Evolutionary conservation across 2,113 vertebrate genomes (phyloP).

Genomic region (Pyxicephalus adspersus): DNA sequence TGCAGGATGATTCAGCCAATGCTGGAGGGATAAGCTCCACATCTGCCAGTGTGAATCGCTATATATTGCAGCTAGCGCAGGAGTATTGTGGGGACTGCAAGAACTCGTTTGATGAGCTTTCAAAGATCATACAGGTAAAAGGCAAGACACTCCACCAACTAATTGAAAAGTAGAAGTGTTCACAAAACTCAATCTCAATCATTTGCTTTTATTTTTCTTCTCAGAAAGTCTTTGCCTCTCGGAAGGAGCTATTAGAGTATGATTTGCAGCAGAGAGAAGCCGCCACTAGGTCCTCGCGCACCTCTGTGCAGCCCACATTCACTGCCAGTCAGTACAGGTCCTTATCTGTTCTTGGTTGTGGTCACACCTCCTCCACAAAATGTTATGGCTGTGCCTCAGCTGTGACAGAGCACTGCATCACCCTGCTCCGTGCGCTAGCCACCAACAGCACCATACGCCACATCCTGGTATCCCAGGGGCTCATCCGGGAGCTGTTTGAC

Average conservation of each 20-base stretch:
- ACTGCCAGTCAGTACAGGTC: constrained; percentile 96
- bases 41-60: constrained; percentile 94
- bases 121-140: constrained; percentile 96
- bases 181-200: neutral
- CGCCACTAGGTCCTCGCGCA: constrained; percentile 89
- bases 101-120: constrained; percentile 96
- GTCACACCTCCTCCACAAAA: constrained; percentile 95
- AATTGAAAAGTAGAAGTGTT: neutral
- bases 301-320: constrained; percentile 86
- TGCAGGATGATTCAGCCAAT: constrained; percentile 87
- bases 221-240: constrained; percentile 98
- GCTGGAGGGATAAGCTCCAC: constrained; percentile 88
- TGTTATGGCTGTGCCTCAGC: constrained; percentile 97
- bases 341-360: constrained; percentile 91
- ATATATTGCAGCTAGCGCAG: constrained; percentile 96
- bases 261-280: constrained; percentile 96
- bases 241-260: constrained; percentile 95
- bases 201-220: neutral
- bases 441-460: constrained; percentile 93
- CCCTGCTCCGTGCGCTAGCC: constrained; percentile 90
- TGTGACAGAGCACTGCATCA: constrained; percentile 96
- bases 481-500: constrained; percentile 95
- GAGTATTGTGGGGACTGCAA: constrained; percentile 98
- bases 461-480: constrained; percentile 95
- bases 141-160: too few species aligned